phyloP scores from a whole-genome alignment of 1,140 invertebrate species.

The Eufriesea mexicana region DNA sequence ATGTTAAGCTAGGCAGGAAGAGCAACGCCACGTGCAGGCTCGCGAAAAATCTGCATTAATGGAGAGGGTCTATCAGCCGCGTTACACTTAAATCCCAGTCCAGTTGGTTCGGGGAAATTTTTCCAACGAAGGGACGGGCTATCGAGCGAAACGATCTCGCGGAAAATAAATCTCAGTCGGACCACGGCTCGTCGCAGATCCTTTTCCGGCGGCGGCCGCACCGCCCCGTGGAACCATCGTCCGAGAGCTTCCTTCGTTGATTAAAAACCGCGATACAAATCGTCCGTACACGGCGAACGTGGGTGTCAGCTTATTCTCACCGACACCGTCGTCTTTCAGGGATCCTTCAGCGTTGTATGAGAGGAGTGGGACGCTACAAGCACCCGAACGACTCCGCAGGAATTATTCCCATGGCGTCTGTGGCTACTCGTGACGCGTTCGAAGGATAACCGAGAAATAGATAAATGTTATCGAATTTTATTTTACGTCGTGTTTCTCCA shows the following conservation, averaged over 20 bases:
- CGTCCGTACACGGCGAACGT: constrained; percentile 41
- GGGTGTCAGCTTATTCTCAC: constrained; percentile 43
- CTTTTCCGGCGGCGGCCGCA: constrained; percentile 10
- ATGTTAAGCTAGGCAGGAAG: no score
- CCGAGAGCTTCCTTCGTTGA: constrained; percentile 33
- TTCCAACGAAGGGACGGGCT: neutral
- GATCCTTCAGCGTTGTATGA: neutral
- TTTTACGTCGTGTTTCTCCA: no score
- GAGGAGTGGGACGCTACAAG: constrained; percentile 1
- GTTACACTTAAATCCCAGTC: neutral
- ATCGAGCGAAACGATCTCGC: constrained; percentile 26
- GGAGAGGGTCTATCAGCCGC: neutral
- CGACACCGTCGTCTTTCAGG: constrained; percentile 24
- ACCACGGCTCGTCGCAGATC: constrained; percentile 15
- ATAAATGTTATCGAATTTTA: no score
- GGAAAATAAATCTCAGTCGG: constrained; percentile 38
- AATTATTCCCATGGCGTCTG: neutral
- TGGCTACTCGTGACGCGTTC: no score
- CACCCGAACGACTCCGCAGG: neutral
- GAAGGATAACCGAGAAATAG: no score
- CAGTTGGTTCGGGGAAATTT: neutral
- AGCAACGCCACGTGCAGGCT: no score
- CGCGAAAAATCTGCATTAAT: neutral
- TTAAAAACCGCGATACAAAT: constrained; percentile 51
- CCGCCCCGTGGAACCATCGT: neutral